A percentile compares a stretch with the other conserved stretches of the same genome.
Evolutionary conservation across 2,113 vertebrate genomes (phyloP).

Genomic region (Dolichallabes microphthalmus): DNA sequence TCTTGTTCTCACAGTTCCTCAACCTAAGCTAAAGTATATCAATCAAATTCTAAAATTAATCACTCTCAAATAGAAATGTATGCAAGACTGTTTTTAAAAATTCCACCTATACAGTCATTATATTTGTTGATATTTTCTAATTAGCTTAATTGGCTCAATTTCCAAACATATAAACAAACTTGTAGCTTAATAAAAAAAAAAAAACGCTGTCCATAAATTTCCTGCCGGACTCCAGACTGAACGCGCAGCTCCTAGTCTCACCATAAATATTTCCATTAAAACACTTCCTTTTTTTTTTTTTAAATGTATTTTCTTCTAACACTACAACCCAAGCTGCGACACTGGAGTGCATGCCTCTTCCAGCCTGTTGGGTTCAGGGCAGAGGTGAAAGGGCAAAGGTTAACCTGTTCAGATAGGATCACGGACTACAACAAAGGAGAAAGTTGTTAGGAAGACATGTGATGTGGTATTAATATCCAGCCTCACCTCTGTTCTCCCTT

Average conservation of each 20-base stretch:
- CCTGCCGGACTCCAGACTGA: not conserved
- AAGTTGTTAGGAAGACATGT: slow-evolving; percentile 67
- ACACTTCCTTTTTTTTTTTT: not conserved
- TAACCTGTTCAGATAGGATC: slow-evolving; percentile 82
- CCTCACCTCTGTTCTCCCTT: slow-evolving; percentile 28
- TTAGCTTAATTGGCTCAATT: not conserved
- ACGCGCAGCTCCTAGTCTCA: not conserved
- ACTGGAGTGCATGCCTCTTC: not conserved
- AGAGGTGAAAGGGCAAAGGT: slow-evolving; percentile 87
- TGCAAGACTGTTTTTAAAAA: not conserved
- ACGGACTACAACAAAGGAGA: slow-evolving; percentile 82
- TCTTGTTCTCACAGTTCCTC: not conserved
- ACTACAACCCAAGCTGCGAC: not conserved
- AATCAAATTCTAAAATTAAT: not conserved
- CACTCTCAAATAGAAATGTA: not conserved
- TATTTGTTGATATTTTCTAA: not conserved
- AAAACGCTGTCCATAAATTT: not conserved
- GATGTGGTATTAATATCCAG: slow-evolving; percentile 69
- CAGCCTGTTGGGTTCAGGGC: slow-evolving; percentile 56
- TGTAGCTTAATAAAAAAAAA: not conserved
- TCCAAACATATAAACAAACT: not conserved
- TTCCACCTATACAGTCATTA: not conserved
- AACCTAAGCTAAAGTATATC: not conserved
- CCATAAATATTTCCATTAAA: not conserved
- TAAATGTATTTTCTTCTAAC: not conserved